phyloP scores from a whole-genome alignment of 2,797 vertebrate genomes.

The Sebastes diaconus region DNA sequence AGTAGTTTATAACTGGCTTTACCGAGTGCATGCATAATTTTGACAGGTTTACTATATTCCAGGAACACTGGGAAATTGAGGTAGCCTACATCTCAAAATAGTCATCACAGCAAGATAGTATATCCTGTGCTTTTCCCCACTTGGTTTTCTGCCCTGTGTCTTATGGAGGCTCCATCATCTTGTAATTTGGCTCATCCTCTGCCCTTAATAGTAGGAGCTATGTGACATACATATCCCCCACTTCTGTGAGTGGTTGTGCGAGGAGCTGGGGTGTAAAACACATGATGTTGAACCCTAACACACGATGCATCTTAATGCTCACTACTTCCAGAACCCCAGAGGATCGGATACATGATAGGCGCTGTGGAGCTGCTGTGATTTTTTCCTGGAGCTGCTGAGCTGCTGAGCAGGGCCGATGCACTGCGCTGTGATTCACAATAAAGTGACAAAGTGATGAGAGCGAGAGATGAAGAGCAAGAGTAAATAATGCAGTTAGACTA shows the following conservation, averaged over 20 bases:
- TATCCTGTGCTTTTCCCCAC: constrained; percentile 36
- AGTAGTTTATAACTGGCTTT: not conserved
- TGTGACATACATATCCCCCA: constrained; percentile 30
- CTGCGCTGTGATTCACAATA: constrained; percentile 17
- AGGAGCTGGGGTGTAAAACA: constrained; percentile 32
- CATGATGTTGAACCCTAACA: constrained; percentile 6
- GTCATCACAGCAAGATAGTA: constrained; percentile 19
- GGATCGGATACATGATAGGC: constrained; percentile 46
- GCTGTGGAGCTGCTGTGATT: constrained; percentile 23
- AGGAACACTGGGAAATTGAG: constrained; percentile 30
- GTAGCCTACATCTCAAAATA: constrained; percentile 33
- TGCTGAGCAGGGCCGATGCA: constrained; percentile 10
- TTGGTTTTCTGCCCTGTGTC: constrained; percentile 55
- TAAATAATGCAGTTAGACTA: constrained; percentile 20
- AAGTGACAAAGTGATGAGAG: constrained; percentile 31
- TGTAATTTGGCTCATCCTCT: constrained; percentile 57
- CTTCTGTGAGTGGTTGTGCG: constrained; percentile 3
- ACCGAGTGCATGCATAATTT: not conserved
- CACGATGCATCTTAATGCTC: constrained; percentile 46
- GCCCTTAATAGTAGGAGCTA: constrained; percentile 57
- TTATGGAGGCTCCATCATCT: constrained; percentile 59
- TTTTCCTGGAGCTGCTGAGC: constrained; percentile 18
- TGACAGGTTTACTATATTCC: not conserved
- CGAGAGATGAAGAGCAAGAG: constrained; percentile 7
- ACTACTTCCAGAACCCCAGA: constrained; percentile 53